Conservation (phyloP, 2,888 invertebrate species). For the Melieria omissa region DNA sequence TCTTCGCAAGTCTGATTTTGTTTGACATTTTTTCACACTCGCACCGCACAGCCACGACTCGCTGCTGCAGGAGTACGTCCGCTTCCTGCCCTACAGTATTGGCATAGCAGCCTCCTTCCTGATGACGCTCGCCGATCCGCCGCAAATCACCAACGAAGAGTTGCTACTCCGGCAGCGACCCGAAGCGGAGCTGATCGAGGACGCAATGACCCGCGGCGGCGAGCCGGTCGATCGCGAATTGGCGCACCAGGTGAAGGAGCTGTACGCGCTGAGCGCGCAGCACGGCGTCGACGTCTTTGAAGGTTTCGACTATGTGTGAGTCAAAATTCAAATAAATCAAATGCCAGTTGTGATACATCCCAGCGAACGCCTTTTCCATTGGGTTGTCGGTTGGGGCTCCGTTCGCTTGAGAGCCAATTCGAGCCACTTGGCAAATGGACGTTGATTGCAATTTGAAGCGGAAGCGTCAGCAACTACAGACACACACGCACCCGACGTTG, state of each 20-base stretch:
- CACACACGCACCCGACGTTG: background rate
- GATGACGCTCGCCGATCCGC: conserved; percentile 52
- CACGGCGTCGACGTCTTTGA: conserved; percentile 53
- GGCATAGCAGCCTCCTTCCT: conserved; percentile 55
- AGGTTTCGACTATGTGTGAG: conserved; percentile 40
- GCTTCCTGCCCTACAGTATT: conserved; percentile 54
- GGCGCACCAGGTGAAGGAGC: conserved; percentile 57
- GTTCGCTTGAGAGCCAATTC: background rate
- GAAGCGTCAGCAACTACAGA: background rate
- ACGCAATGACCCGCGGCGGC: conserved; percentile 53
- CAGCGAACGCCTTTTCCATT: no score
- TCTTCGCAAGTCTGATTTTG: no score
- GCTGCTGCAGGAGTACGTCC: conserved; percentile 60
- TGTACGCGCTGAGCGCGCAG: conserved; percentile 53
- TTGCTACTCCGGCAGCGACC: conserved; percentile 40
- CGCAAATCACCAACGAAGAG: conserved; percentile 42
- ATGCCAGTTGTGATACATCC: no score
- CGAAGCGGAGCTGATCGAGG: conserved; percentile 43
- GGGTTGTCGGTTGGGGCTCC: background rate
- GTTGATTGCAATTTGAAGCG: background rate
- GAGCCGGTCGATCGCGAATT: conserved; percentile 58
- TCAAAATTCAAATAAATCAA: no score
- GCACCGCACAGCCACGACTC: conserved; percentile 48
- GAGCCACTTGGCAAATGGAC: conserved; percentile 7
- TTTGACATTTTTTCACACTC: no score